phyloP scores from a whole-genome alignment of 2,888 invertebrate genomes.

The Tryphoninae sp. region DNA sequence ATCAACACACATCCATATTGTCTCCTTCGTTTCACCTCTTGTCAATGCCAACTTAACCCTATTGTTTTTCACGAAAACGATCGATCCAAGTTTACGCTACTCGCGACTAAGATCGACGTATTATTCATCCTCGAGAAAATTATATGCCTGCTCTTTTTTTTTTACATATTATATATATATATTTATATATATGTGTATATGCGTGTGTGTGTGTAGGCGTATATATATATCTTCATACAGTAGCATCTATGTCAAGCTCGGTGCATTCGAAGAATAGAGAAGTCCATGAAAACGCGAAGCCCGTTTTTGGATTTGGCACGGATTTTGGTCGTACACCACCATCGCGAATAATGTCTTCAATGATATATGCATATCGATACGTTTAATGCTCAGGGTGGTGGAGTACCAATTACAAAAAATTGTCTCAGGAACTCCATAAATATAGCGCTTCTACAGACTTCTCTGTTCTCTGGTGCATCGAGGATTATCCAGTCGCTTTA shows the following conservation, averaged over 20 bases:
- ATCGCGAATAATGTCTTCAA: no score
- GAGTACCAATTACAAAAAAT: no score
- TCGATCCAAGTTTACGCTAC: neutral
- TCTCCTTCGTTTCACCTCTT: conserved; percentile 38
- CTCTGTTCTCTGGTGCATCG: neutral
- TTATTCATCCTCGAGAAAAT: neutral
- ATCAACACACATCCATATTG: conserved; percentile 64
- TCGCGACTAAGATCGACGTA: neutral
- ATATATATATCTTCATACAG: neutral
- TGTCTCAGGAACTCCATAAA: no score
- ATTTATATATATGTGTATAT: neutral
- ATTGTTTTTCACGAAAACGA: conserved; percentile 3
- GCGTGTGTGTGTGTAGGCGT: neutral
- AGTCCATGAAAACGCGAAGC: no score
- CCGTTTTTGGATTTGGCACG: no score
- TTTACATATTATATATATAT: neutral
- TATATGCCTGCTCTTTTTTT: neutral
- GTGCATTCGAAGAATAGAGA: no score
- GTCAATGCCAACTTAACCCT: conserved; percentile 12
- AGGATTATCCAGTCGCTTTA: neutral
- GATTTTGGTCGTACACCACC: no score
- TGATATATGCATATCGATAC: no score
- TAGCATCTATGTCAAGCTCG: neutral
- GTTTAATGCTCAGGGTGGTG: no score
- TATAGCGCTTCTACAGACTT: no score